Evolutionary conservation across 2,113 vertebrate genomes (phyloP).

Genomic region (Cyanoliseus patagonus): DNA sequence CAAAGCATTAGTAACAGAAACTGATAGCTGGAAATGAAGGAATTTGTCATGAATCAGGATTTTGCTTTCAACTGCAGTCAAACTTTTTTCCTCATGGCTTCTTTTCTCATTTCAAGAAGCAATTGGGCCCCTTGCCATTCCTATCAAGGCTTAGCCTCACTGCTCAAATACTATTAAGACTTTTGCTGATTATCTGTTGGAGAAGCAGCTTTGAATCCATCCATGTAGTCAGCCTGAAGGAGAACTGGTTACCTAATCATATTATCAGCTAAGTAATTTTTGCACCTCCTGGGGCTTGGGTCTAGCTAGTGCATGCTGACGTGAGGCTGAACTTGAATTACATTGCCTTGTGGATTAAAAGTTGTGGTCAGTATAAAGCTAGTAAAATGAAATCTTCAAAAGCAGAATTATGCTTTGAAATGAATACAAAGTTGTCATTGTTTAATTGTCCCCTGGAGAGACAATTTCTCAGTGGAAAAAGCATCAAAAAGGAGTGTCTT

Average conservation of each 20-base stretch:
- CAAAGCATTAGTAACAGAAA: rapidly evolving
- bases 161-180: not conserved
- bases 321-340: not conserved
- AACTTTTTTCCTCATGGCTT: not conserved
- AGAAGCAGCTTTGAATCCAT: not conserved
- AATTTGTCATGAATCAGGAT: not conserved
- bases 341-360: not conserved
- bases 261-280: not conserved
- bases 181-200: not conserved
- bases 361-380: not conserved
- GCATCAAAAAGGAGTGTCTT: not conserved
- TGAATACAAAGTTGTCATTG: not conserved
- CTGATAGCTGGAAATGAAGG: not conserved
- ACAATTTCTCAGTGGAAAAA: not conserved
- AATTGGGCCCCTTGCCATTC: not conserved
- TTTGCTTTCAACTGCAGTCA: not conserved
- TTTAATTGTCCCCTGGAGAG: not conserved
- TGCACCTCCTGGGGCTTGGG: not conserved
- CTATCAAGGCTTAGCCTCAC: not conserved
- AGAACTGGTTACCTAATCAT: not conserved
- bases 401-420: not conserved
- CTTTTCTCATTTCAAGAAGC: not conserved
- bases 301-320: not conserved
- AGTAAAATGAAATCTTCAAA: not conserved
- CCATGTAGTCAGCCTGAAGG: not conserved